Evolutionary conservation across 1,140 invertebrate genomes (phyloP).

Genomic region (Doryteuthis pealeii): DNA sequence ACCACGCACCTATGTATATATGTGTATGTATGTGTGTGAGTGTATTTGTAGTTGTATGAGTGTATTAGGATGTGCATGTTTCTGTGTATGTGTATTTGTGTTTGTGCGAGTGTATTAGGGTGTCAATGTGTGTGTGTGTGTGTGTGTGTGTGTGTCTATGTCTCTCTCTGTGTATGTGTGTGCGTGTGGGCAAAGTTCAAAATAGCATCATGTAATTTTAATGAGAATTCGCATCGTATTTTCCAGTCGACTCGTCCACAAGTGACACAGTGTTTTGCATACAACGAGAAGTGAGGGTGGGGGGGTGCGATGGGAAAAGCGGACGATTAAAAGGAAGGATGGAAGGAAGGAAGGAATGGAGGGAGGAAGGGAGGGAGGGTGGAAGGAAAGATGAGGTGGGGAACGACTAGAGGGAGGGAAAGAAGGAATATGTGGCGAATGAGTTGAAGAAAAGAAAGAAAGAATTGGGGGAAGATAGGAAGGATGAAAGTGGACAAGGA

Average conservation of each 20-base stretch:
- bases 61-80: not conserved
- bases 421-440: not conserved
- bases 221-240: slow-evolving; percentile 6
- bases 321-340: not conserved
- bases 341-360: not conserved
- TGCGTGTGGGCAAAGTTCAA: not conserved
- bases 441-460: not conserved
- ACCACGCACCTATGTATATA: too few relatives aligned
- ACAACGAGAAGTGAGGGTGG: not conserved
- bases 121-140: too few relatives aligned
- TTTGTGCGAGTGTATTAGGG: not conserved
- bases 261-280: not conserved
- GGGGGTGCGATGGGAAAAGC: not conserved
- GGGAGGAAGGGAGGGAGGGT: not conserved
- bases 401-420: not conserved
- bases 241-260: not conserved
- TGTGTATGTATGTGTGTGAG: too few relatives aligned
- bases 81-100: not conserved
- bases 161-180: too few relatives aligned
- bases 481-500: not conserved
- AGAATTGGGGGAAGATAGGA: not conserved
- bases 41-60: too few relatives aligned
- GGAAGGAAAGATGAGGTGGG: not conserved
- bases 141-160: too few relatives aligned
- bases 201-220: slow-evolving; percentile 7